phyloP scores from a whole-genome alignment of 2,888 invertebrate species.

The Ceraclea dissimilis region DNA sequence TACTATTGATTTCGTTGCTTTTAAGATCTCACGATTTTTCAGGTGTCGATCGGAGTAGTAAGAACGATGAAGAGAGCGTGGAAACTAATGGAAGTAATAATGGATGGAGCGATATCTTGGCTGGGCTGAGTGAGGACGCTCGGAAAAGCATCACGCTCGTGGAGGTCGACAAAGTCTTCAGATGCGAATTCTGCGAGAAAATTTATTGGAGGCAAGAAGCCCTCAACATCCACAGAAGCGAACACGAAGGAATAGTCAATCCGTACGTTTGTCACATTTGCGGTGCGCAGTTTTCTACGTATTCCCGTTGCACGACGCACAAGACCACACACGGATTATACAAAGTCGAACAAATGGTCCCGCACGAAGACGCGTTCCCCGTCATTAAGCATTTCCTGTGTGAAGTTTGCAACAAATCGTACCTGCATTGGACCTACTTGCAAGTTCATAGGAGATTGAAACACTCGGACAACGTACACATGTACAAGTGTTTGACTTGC shows the following conservation, averaged over 20 bases:
- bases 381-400: conserved; percentile 48
- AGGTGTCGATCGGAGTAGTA: too few species aligned
- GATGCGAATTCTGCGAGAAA: conserved; percentile 49
- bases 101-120: conserved; percentile 17
- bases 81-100: neutral
- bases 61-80: neutral
- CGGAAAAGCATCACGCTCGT: conserved; percentile 36
- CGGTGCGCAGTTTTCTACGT: conserved; percentile 47
- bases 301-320: conserved; percentile 48
- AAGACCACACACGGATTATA: conserved; percentile 48
- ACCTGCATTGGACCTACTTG: conserved; percentile 47
- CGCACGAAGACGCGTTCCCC: conserved; percentile 44
- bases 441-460: conserved; percentile 46
- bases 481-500: conserved; percentile 41
- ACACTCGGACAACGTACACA: conserved; percentile 38
- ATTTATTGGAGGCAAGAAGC: conserved; percentile 42
- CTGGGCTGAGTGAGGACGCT: conserved; percentile 29
- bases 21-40: too few species aligned
- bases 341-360: conserved; percentile 30
- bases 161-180: conserved; percentile 43
- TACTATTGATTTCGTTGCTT: too few species aligned
- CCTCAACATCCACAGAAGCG: conserved; percentile 39
- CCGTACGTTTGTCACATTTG: conserved; percentile 49
- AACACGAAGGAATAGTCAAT: conserved; percentile 41
- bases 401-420: conserved; percentile 46